Evolutionary conservation across 2,113 vertebrate species (phyloP), one percentile per base, ranked within the genome.

Genomic region (Menidia beryllina): DNA sequence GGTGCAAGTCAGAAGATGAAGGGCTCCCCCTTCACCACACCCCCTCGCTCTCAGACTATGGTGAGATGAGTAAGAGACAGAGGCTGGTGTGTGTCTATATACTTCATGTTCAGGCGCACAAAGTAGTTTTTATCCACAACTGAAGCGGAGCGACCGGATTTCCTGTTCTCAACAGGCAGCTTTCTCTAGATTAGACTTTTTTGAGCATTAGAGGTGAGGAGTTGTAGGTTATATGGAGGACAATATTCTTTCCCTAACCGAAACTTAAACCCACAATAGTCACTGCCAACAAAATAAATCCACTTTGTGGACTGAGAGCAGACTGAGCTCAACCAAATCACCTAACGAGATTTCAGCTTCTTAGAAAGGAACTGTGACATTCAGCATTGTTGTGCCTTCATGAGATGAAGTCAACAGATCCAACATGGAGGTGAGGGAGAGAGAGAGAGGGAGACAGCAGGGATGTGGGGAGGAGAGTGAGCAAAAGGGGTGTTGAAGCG

Each of bases 281-380:
- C 41, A 54, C 49, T 43, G 1, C 36, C 77, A 81, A 36, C 47
- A 70, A 59, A 91, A 88, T 54, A 67, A 72, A 19, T 58, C 9
- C 14, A 54, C 3, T 23, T 20, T 51, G n/a, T 65, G 25, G 20
- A 39, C 19, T 48, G 20, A 23, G 30, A 20, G 25, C 21, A 12
- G 41, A 38, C 1, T 90, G 86, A 92, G 84, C 88, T 88, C 90
- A 92, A 81, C 74, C 77, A 91, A 92, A 93, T 89, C 77, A 86
- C 88, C 89, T 90, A 92, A 93, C 89, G 89, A 89, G 91, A 93
- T 88, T 90, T 91, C 79, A 85, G 90, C 87, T 34, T 93, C 89
- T 93, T 88, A 89, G 90, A 93, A 88, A 90, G 82, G 56, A 83
- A 84, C 89, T 88, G 91, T 84, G 77, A 91, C 92, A 91, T 77